Percentiles rank a stretch among this genome's conserved stretches.
Conservation (phyloP, 2,797 vertebrate species). For the Molossus alvarezi region DNA sequence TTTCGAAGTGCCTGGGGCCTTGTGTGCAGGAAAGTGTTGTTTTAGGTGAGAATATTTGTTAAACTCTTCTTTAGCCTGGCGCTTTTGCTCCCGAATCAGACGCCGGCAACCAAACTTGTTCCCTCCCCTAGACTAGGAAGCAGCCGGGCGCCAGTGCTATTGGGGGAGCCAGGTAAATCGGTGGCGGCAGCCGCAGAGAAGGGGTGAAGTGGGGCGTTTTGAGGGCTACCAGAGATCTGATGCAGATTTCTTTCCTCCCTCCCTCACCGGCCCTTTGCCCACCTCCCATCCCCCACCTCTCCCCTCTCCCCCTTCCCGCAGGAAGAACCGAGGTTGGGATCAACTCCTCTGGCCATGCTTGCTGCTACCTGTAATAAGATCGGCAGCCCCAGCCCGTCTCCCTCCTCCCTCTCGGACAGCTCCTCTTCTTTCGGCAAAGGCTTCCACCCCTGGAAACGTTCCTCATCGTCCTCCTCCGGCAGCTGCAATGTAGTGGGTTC, state of each 20-base stretch:
- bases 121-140: constrained; percentile 80
- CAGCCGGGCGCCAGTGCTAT: constrained; percentile 78
- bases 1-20: constrained; percentile 76
- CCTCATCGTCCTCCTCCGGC: constrained; percentile 93
- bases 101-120: constrained; percentile 77
- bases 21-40: constrained; percentile 65
- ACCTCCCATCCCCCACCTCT: constrained; percentile 77
- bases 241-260: constrained; percentile 71
- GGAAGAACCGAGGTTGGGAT: constrained; percentile 99
- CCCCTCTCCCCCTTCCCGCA: constrained; percentile 88
- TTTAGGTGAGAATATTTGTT: constrained; percentile 81
- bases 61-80: constrained; percentile 79
- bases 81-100: constrained; percentile 78
- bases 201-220: constrained; percentile 72
- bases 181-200: constrained; percentile 66
- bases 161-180: constrained; percentile 85
- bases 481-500: constrained; percentile 97
- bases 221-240: constrained; percentile 61
- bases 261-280: constrained; percentile 76
- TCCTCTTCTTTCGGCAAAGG: constrained; percentile 96
- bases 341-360: constrained; percentile 99
- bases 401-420: constrained; percentile 97
- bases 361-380: constrained; percentile 99
- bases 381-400: constrained; percentile 98
- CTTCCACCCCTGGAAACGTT: constrained; percentile 99